These are phyloP conservation scores for Smittia aterrima DNA, from an alignment of 2,888 invertebrate species.

Conservation along the genomic window DNA sequence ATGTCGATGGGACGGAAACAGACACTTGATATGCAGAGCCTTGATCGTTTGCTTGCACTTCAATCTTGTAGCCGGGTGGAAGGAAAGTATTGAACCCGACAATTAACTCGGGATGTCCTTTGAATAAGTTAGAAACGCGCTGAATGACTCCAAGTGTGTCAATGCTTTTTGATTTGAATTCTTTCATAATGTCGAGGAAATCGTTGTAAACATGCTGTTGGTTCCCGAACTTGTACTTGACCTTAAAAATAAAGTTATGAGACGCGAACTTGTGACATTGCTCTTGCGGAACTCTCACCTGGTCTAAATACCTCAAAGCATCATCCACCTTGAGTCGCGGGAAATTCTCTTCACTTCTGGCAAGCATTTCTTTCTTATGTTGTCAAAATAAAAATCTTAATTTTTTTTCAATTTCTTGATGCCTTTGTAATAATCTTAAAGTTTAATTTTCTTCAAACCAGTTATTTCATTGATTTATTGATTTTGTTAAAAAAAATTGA, in stretches of 20 bases:
- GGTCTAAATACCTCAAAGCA: constrained; percentile 90
- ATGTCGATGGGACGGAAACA: constrained; percentile 76
- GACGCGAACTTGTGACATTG: not conserved
- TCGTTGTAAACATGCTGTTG: constrained; percentile 98
- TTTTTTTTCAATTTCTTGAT: too few relatives aligned
- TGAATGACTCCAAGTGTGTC: constrained; percentile 75
- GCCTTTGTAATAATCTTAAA: too few relatives aligned
- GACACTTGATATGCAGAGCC: constrained; percentile 66
- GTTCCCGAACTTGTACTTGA: constrained; percentile 85
- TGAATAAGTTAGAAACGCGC: constrained; percentile 77
- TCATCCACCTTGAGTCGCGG: constrained; percentile 97
- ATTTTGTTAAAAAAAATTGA: too few relatives aligned
- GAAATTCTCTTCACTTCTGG: constrained; percentile 60
- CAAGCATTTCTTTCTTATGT: too few relatives aligned
- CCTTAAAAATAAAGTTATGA: constrained; percentile 45
- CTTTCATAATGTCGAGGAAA: constrained; percentile 99
- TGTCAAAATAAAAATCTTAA: too few relatives aligned
- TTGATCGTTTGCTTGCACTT: constrained; percentile 90
- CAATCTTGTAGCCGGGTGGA: constrained; percentile 98
- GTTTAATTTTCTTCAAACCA: too few relatives aligned
- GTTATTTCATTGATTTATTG: too few relatives aligned
- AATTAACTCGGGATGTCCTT: constrained; percentile 93
- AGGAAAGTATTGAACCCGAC: constrained; percentile 99
- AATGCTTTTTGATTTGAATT: constrained; percentile 91
- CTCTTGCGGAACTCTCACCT: constrained; percentile 52